Percentiles rank a stretch among this genome's conserved stretches.
phyloP scores from a whole-genome alignment of 2,113 vertebrate genomes.

The Nothobranchius kuhntae region DNA sequence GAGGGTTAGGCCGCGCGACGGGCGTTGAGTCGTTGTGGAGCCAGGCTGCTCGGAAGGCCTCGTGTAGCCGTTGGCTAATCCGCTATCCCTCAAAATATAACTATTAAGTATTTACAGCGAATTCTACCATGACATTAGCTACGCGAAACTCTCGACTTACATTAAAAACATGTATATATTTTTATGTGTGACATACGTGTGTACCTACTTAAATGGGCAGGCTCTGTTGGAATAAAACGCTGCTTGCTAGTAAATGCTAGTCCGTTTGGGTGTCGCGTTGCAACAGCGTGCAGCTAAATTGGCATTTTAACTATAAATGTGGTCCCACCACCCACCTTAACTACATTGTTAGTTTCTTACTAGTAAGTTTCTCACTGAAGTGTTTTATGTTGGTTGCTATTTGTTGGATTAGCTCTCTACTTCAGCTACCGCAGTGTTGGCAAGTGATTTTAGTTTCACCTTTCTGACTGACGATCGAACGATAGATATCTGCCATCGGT shows the following conservation, averaged over 20 bases:
- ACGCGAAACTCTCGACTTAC: not conserved
- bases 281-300: constrained; percentile 30
- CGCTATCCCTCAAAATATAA: constrained; percentile 48
- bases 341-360: not conserved
- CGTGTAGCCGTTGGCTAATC: constrained; percentile 54
- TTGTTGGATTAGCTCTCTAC: constrained; percentile 6
- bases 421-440: constrained; percentile 11
- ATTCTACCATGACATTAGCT: constrained; percentile 6
- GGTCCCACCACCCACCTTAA: not conserved
- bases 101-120: constrained; percentile 38
- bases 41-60: constrained; percentile 63
- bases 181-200: not conserved
- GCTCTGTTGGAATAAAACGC: constrained; percentile 3
- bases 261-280: constrained; percentile 12
- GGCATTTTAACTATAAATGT: not conserved
- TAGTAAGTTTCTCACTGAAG: too few relatives aligned
- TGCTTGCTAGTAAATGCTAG: constrained; percentile 18
- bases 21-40: constrained; percentile 37
- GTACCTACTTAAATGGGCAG: too few relatives aligned
- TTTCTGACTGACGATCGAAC: not conserved
- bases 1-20: constrained; percentile 17
- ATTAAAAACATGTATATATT: not conserved
- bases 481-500: not conserved
- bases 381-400: not conserved
- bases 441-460: constrained; percentile 23